These are phyloP conservation scores for Rosalia funebris DNA, from an alignment of 2,888 invertebrate species.

Conservation along the genomic window DNA sequence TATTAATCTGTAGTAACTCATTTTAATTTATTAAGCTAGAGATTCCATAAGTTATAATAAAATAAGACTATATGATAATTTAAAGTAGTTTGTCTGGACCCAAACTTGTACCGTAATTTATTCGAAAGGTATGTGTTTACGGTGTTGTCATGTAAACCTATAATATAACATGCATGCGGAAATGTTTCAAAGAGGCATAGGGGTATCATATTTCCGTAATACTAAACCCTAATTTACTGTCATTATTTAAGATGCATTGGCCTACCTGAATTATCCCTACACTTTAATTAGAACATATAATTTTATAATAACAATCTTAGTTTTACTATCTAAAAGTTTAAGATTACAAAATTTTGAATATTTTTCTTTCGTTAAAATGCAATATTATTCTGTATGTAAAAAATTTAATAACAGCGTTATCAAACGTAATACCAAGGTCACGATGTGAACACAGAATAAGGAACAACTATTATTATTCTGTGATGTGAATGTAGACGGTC, in stretches of 20 bases:
- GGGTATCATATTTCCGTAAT: conserved; percentile 23
- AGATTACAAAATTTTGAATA: too few relatives aligned
- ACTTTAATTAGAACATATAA: not conserved
- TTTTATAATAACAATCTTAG: too few relatives aligned
- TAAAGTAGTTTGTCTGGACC: conserved; percentile 2
- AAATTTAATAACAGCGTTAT: too few relatives aligned
- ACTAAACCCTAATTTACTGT: conserved; percentile 17
- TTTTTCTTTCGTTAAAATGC: too few relatives aligned
- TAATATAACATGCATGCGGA: conserved; percentile 25
- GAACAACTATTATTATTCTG: too few relatives aligned
- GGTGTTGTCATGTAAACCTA: conserved; percentile 15
- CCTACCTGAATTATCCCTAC: conserved; percentile 10
- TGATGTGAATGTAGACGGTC: too few relatives aligned
- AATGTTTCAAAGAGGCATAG: conserved; percentile 10
- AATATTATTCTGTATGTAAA: too few relatives aligned
- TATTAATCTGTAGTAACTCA: conserved; percentile 20
- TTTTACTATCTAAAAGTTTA: too few relatives aligned
- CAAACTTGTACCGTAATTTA: conserved; percentile 12
- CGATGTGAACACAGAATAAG: too few relatives aligned
- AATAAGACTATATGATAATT: conserved; percentile 12
- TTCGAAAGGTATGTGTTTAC: conserved; percentile 14
- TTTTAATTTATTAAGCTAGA: conserved; percentile 18
- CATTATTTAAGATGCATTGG: conserved; percentile 9
- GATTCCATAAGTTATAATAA: conserved; percentile 20
- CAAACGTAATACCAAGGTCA: too few relatives aligned